A percentile compares a stretch with the other conserved stretches of the same genome.
Conservation (phyloP, 2,888 invertebrate genomes). For the Acutogordius australiensis region DNA sequence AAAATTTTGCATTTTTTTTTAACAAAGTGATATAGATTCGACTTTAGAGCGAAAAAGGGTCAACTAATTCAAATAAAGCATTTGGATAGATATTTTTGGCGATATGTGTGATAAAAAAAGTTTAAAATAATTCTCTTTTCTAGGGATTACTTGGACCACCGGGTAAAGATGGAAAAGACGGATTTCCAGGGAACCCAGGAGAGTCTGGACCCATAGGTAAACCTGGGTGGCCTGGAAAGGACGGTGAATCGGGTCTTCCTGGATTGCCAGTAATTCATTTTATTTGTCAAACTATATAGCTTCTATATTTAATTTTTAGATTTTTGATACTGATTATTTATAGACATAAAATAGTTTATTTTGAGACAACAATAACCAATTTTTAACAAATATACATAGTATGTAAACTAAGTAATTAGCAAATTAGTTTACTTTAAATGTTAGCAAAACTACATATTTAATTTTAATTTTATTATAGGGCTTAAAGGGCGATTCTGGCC, state of each 20-base stretch:
- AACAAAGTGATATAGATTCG: too few relatives aligned
- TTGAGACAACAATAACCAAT: not conserved
- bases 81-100: too few relatives aligned
- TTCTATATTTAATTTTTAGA: not conserved
- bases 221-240: conserved; percentile 6
- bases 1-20: too few relatives aligned
- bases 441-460: too few relatives aligned
- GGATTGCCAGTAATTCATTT: not conserved
- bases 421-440: not conserved
- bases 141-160: not conserved
- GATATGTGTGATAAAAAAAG: too few relatives aligned
- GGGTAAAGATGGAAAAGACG: conserved; percentile 5
- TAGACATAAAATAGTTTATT: too few relatives aligned
- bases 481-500: not conserved
- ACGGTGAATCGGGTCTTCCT: not conserved
- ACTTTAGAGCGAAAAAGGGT: too few relatives aligned
- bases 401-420: not conserved
- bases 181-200: not conserved
- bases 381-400: too few relatives aligned
- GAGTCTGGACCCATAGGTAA: not conserved
- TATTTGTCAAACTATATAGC: too few relatives aligned
- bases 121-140: too few relatives aligned
- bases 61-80: too few relatives aligned
- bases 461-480: too few relatives aligned
- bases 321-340: not conserved